A percentile compares a stretch with the other conserved stretches of the same genome.
Conservation (phyloP, 2,888 invertebrate species). For the Tyria jacobaeae region DNA sequence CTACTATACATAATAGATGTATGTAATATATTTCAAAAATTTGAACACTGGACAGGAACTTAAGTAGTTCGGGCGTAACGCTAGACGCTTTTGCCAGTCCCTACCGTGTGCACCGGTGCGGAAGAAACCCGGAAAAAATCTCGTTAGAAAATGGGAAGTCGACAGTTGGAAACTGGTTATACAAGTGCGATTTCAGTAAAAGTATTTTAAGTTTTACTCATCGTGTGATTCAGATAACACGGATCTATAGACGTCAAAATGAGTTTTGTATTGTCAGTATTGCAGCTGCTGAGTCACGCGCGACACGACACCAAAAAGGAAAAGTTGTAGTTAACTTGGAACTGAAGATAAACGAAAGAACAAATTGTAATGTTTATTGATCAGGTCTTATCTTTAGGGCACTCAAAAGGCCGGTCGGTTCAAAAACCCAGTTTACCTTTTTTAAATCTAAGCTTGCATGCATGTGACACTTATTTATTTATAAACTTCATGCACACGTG, state of each 20-base stretch:
- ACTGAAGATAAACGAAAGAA: conserved; percentile 57
- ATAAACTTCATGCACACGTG: too few relatives aligned
- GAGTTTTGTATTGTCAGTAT: conserved; percentile 41
- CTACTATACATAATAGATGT: too few relatives aligned
- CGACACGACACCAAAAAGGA: conserved; percentile 68
- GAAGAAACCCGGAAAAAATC: conserved; percentile 74
- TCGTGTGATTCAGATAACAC: conserved; percentile 37
- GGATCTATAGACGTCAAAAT: conserved; percentile 32
- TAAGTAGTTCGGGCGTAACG: conserved; percentile 47
- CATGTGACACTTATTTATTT: too few relatives aligned
- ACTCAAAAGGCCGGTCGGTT: conserved; percentile 39
- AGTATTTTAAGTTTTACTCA: conserved; percentile 62
- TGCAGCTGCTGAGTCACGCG: conserved; percentile 59
- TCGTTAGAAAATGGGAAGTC: conserved; percentile 85
- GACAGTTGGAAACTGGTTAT: conserved; percentile 72
- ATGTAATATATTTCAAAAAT: conserved; percentile 35
- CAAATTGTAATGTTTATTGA: conserved; percentile 44
- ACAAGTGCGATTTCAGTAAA: conserved; percentile 63
- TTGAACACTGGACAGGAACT: conserved; percentile 43
- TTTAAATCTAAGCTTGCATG: conserved; percentile 62
- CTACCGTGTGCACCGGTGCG: conserved; percentile 54
- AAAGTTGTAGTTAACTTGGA: conserved; percentile 65
- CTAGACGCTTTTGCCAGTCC: conserved; percentile 68
- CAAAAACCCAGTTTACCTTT: conserved; percentile 59
- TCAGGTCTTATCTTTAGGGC: conserved; percentile 45